Base-by-base conservation (phyloP, 2,888 invertebrate species). In the Amphipoea oculea region DNA sequence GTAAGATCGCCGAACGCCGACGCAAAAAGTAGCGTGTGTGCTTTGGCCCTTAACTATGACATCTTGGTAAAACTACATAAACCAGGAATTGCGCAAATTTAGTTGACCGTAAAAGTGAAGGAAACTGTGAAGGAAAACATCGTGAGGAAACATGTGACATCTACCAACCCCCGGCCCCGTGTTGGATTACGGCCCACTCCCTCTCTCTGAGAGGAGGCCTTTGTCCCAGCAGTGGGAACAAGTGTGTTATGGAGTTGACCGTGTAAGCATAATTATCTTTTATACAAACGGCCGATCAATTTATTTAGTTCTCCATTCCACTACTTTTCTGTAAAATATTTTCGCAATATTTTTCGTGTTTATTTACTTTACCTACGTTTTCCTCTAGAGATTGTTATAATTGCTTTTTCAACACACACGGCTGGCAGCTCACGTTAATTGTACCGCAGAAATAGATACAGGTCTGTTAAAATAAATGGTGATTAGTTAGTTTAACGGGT, bases 301-400 rank as follows among this genome's bases (percentile, higher is more conserved):
- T n/a, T 11, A 60, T 45, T 75, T 77, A 77, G 60, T 84, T 78
- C 36, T 73, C 66, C 71, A 63, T 73, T 73, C 12, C 29, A 70
- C 68, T 75, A 77, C n/a, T 73, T 76, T 62, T 68, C 45, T 48
- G 36, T 60, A 74, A 73, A 29, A 75, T 79, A 82, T 79, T 81
- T 75, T 78, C 60, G 60, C 74, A 73, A 81, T 78, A 68, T 74
- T 63, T 74, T 73, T 76, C 57, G 48, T 69, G 57, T 81, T 78
- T 76, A 63, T 78, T 80, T 76, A 73, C 40, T 20, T 36, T 40
- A 40, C 5, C 40, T 79, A 63, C 17, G 62, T 36, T 57, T 82
- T 40, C 65, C 86, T 78, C 86, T 73, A 75, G 86, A 85, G 86
- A 88, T 76, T 45, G 14, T 82, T 76, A 45, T 88, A 77, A 86